These are phyloP conservation scores for Neogale vison DNA, from an alignment of 2,113 vertebrate genomes.

Conservation along the genomic window DNA sequence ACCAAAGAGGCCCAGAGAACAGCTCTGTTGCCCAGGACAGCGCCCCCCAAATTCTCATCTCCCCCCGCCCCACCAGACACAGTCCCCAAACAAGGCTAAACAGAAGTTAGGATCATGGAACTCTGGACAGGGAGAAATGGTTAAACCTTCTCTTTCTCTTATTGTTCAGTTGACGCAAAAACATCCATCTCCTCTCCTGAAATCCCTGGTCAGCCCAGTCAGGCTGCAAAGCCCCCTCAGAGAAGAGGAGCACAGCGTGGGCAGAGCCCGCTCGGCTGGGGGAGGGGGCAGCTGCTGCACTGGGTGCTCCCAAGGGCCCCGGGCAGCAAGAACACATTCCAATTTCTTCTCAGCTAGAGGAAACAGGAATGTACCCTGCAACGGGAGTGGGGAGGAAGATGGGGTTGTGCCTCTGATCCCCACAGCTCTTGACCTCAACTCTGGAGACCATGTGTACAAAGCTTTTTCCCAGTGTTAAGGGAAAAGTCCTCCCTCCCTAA, in stretches of 20 bases:
- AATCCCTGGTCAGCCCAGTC: background rate
- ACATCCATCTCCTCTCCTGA: background rate
- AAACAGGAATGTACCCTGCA: background rate
- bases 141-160: background rate
- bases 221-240: background rate
- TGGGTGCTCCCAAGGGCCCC: background rate
- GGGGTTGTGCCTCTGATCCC: background rate
- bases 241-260: background rate
- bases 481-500: background rate
- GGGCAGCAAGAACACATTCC: background rate
- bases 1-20: background rate
- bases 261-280: background rate
- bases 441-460: background rate
- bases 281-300: background rate
- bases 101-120: background rate
- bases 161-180: background rate
- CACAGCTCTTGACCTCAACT: background rate
- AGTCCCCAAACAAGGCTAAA: background rate
- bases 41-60: background rate
- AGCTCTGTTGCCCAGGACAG: background rate
- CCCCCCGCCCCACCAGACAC: background rate
- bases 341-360: background rate
- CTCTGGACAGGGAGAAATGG: background rate
- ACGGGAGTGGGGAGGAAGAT: background rate
- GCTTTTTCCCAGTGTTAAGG: background rate